phyloP scores from a whole-genome alignment of 1,140 invertebrate genomes.

The Akabosia matsudoensis region DNA sequence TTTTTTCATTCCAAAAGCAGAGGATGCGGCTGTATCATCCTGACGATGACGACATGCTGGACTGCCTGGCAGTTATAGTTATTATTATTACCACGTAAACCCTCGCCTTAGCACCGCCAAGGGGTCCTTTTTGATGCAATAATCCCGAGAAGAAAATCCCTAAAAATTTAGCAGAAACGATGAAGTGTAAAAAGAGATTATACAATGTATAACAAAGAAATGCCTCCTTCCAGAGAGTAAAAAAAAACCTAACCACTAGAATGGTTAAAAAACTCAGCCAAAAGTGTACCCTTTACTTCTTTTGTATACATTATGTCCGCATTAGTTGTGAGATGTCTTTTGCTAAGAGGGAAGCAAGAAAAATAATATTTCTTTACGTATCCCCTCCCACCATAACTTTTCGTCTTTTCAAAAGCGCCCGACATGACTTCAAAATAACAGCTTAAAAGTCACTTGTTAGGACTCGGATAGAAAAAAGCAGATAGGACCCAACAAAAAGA shows the following conservation, averaged over 20 bases:
- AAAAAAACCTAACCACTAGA: no score
- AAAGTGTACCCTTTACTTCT: conserved; percentile 1
- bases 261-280: background rate
- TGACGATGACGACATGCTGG: no score
- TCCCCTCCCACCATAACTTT: background rate
- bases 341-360: conserved; percentile 12
- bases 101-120: background rate
- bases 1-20: background rate
- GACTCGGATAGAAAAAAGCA: background rate
- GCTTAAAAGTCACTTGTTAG: background rate
- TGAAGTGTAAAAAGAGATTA: conserved; percentile 24
- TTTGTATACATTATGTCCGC: background rate
- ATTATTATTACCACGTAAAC: background rate
- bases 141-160: conserved; percentile 5
- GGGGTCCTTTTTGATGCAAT: background rate
- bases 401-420: background rate
- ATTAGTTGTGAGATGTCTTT: background rate
- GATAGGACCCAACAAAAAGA: background rate
- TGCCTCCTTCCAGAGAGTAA: background rate
- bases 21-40: background rate
- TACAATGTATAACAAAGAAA: background rate
- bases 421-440: conserved; percentile 4
- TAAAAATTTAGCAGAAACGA: conserved; percentile 17
- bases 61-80: background rate
- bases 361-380: background rate